Evolutionary conservation across 2,888 invertebrate genomes (phyloP).

Genomic region (Dynastes grantii): DNA sequence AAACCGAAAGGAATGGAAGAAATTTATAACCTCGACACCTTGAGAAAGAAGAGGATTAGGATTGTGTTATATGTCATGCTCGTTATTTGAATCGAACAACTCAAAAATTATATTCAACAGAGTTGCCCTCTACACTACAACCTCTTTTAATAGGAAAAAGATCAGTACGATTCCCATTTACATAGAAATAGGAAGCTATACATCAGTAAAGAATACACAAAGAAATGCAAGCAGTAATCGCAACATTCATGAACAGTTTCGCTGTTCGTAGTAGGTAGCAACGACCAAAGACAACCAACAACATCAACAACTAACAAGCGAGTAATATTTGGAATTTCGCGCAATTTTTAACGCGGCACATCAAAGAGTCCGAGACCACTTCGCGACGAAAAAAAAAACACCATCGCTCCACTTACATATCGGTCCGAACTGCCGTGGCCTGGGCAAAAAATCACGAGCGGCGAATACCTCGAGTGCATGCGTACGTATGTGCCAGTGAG

Average conservation of each 20-base stretch:
- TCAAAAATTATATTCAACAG: too few relatives aligned
- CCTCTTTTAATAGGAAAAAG: too few relatives aligned
- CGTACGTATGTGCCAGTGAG: slow-evolving; percentile 65
- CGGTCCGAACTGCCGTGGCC: slow-evolving; percentile 63
- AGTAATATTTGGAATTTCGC: slow-evolving; percentile 72
- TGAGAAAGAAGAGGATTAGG: too few relatives aligned
- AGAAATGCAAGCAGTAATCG: neutral
- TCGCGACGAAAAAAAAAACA: slow-evolving; percentile 58
- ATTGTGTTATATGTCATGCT: too few relatives aligned
- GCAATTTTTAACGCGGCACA: slow-evolving; percentile 70
- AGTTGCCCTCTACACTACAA: too few relatives aligned
- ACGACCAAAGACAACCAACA: slow-evolving; percentile 56
- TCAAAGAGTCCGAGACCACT: slow-evolving; percentile 64
- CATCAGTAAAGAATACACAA: too few relatives aligned
- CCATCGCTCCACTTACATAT: slow-evolving; percentile 70
- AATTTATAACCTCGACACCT: too few relatives aligned
- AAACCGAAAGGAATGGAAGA: too few relatives aligned
- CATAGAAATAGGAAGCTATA: too few relatives aligned
- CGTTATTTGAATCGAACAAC: too few relatives aligned
- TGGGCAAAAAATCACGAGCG: slow-evolving; percentile 62
- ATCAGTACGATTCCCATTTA: too few relatives aligned
- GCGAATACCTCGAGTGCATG: slow-evolving; percentile 68
- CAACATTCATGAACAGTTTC: slow-evolving; percentile 14
- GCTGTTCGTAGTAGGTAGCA: slow-evolving; percentile 3
- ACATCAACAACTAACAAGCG: slow-evolving; percentile 69